Evolutionary conservation across 2,797 vertebrate species (phyloP).

Genomic region (Serranus cabrilla): DNA sequence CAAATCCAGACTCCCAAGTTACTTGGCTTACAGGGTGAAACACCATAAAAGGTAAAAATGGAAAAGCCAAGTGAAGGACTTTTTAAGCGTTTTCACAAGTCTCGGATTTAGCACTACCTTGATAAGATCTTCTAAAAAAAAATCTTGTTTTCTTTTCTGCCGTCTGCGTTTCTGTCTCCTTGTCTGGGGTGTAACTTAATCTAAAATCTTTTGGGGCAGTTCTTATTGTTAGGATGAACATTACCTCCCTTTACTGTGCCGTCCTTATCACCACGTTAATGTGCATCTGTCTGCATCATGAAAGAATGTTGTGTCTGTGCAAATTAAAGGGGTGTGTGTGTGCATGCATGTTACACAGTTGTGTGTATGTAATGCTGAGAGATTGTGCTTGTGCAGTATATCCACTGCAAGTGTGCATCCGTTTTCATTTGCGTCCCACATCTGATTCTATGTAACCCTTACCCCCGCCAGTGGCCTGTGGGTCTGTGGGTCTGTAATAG

Average conservation of each 20-base stretch:
- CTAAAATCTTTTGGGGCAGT: conserved; percentile 49
- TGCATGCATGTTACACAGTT: neutral
- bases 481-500: conserved; percentile 80
- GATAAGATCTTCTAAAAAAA: conserved; percentile 64
- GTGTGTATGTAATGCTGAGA: neutral
- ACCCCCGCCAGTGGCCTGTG: conserved; percentile 72
- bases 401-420: conserved; percentile 51
- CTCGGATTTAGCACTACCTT: conserved; percentile 24
- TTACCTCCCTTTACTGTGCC: conserved; percentile 25
- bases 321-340: conserved; percentile 10
- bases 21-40: conserved; percentile 54
- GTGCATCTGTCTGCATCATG: conserved; percentile 23
- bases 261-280: conserved; percentile 48
- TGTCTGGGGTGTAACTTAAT: conserved; percentile 40
- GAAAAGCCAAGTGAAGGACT: conserved; percentile 38
- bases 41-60: conserved; percentile 78
- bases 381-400: conserved; percentile 7
- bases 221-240: conserved; percentile 32
- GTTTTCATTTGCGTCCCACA: conserved; percentile 60
- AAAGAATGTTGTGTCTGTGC: conserved; percentile 61
- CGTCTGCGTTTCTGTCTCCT: conserved; percentile 36
- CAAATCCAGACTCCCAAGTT: conserved; percentile 60
- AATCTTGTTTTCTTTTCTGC: conserved; percentile 36
- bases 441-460: conserved; percentile 71
- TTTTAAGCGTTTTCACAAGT: conserved; percentile 48